Base-by-base conservation (phyloP, 37 sponge, comb jelly and placozoan genomes). In the Cliona cf. orientalis region DNA sequence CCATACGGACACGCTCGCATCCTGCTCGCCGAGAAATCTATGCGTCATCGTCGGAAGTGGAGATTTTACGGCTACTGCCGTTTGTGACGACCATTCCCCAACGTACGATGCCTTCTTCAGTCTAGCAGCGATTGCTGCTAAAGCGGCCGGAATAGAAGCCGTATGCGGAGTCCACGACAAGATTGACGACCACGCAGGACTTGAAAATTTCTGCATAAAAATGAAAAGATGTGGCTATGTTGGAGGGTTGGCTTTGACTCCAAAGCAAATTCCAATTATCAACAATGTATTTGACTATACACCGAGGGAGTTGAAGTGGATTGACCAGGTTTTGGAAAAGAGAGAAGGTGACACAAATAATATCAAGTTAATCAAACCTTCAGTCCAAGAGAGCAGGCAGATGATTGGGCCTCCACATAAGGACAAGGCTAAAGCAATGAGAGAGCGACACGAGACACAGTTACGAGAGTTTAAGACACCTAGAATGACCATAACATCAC, bases 341-440 rank as follows among this genome's bases (percentile, higher is more conserved):
- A 7, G 25, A 61, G 63, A 14, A 25, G 53, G 53, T 19, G 53
- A 19, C 14, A 49, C 9, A 61, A n/a, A n/a, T n/a, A n/a, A n/a
- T n/a, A n/a, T n/a, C n/a, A n/a, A n/a, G n/a, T n/a, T n/a, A n/a
- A n/a, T n/a, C n/a, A n/a, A 65, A 3, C 45, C 33, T 26, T 78
- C 79, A 7, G 28, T 78, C 22, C 79, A 78, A 34, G 79, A 78
- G 66, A 78, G 79, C 34, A 22, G 79, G 14, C 79, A 78, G 12
- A 78, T 78, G 79, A 61, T 78, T 28, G 79, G 79, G n/a, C 79
- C 79, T 43, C 79, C 79, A 43, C 79, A 78, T 42, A 41, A 29
- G 9, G n/a, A 40, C 26, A 78, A 64, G 28, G 79, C 79, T 28
- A 78, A 2, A 31, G 41, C 44, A 7, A 78, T 78, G 59, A 38